Conservation (phyloP, 2,113 vertebrate genomes). For the Cyphomyrus discorhynchus region DNA sequence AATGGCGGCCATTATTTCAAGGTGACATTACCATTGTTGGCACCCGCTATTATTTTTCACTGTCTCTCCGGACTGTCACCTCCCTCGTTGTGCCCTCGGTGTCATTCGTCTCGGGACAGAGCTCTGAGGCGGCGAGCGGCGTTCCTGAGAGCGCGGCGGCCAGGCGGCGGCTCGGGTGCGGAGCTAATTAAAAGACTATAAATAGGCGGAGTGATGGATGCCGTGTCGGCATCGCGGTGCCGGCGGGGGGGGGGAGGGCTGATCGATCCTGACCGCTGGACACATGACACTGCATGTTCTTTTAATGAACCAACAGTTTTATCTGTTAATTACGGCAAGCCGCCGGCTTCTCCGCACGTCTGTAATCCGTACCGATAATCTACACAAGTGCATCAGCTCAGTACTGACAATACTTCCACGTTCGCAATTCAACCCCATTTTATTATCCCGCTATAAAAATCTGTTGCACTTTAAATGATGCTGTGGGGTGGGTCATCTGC, state of each 20-base stretch:
- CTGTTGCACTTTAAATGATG: background rate
- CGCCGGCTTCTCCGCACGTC: slow-evolving; percentile 58
- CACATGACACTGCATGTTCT: slow-evolving; percentile 66
- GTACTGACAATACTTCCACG: background rate
- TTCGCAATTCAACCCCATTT: background rate
- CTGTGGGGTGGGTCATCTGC: background rate
- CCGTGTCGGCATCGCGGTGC: slow-evolving; percentile 64
- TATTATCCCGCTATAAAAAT: background rate
- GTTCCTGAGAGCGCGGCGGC: slow-evolving; percentile 54
- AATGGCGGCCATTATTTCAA: slow-evolving; percentile 52
- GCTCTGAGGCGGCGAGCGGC: slow-evolving; percentile 55
- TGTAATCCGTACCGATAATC: slow-evolving; percentile 40
- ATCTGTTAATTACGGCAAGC: slow-evolving; percentile 73
- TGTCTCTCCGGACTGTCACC: slow-evolving; percentile 58
- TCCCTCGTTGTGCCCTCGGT: slow-evolving; percentile 52
- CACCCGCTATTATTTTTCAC: slow-evolving; percentile 53
- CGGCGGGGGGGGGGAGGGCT: slow-evolving; percentile 49
- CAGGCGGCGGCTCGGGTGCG: slow-evolving; percentile 65
- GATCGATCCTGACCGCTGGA: slow-evolving; percentile 65
- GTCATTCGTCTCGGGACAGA: slow-evolving; percentile 36
- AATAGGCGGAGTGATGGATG: slow-evolving; percentile 75
- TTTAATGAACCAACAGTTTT: slow-evolving; percentile 69
- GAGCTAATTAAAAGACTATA: slow-evolving; percentile 82
- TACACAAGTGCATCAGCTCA: slow-evolving; percentile 18
- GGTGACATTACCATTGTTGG: slow-evolving; percentile 56